Evolutionary conservation across 2,888 invertebrate genomes (phyloP), one percentile per base, ranked within the genome.

Genomic region (Melanostoma scalare): DNA sequence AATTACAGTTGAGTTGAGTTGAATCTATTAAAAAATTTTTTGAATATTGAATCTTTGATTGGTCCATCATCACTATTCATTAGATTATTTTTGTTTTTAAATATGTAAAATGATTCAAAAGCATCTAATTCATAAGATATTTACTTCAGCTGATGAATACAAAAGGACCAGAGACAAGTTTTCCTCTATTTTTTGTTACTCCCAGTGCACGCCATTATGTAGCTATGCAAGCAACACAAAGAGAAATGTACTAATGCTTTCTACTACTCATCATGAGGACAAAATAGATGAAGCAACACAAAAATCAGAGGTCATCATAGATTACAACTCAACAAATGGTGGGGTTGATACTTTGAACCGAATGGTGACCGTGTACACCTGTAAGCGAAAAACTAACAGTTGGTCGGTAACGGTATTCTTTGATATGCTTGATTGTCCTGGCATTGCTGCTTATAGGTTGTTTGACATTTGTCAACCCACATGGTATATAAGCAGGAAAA

Each of bases 301-400:
- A 48, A 78, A 67, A 53, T 60, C 67, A 6, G 30, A 3, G 33
- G 50, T 71, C 2, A 52, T 71, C 33, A 40, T 58, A 33, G 71
- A 60, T 4, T 40, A 71, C 2, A 48, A 71, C 20, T 50, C 60
- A 40, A 42, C 56, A 3, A 69, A 69, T 35, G 69, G 48, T 42
- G 60, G 52, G 3, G 60, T 71, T 52, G 52, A 71, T 31, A 71
- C 71, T 3, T 42, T 71, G 31, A 36, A 77, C 48, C 61, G 48
- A 8, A 69, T 69, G 48, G 36, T 31, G 10, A 48, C 56, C 6
- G 48, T 63, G 5, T 56, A 56, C 44, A 73, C 55, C 6, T 67
- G 75, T 38, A 75, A 75, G 58, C 44, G 60, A 36, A 68, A 75
- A 20, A 75, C 44, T 31, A 75, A 75, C 8, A 40, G 52, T 42